phyloP scores from a whole-genome alignment of 2,888 invertebrate genomes.

The Cataglyphis livida region DNA sequence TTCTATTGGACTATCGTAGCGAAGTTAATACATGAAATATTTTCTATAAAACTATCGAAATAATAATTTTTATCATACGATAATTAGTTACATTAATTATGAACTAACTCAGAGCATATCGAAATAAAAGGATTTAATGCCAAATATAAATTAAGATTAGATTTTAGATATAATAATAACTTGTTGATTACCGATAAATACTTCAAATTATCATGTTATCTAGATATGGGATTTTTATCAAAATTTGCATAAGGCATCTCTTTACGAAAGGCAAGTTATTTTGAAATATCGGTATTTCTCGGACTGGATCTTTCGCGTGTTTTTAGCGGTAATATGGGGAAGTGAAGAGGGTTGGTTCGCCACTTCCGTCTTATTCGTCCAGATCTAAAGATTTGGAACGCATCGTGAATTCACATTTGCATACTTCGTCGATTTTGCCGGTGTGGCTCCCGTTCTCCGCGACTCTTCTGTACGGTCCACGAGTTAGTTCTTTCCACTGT shows the following conservation, averaged over 20 bases:
- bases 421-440: slow-evolving; percentile 80
- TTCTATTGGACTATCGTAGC: background rate
- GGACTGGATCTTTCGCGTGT: slow-evolving; percentile 55
- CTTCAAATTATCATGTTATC: background rate
- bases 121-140: background rate
- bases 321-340: slow-evolving; percentile 52
- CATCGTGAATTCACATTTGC: slow-evolving; percentile 78
- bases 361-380: slow-evolving; percentile 69
- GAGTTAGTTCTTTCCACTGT: slow-evolving; percentile 83
- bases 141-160: slow-evolving; percentile 2
- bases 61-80: background rate
- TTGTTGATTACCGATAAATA: background rate
- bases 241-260: background rate
- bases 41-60: background rate
- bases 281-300: slow-evolving; percentile 48
- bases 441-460: slow-evolving; percentile 74
- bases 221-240: background rate
- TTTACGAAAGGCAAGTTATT: background rate
- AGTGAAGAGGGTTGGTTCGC: slow-evolving; percentile 54
- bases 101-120: background rate
- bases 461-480: slow-evolving; percentile 63
- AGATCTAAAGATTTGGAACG: slow-evolving; percentile 78
- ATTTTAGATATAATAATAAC: background rate
- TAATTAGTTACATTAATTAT: background rate
- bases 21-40: background rate